Base-by-base conservation (phyloP, 2,113 vertebrate genomes). In the Oreochromis aureus region DNA sequence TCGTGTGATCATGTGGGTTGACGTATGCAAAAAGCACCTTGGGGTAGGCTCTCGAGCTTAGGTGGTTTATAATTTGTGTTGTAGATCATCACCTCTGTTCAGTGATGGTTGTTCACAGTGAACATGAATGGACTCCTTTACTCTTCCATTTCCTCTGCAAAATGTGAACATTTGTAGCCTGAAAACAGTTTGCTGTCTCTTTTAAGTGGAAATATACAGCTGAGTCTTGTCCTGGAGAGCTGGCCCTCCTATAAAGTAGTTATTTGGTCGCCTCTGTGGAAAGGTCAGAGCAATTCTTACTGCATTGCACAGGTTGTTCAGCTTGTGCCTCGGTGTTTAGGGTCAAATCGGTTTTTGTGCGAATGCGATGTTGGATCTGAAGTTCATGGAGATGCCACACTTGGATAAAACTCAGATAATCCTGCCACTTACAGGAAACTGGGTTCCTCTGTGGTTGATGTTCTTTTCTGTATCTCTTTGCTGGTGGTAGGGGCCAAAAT, bases 391-490 rank as follows among this genome's bases (percentile, higher is more conserved):
- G 22, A 73, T 46, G 66, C 22, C 13, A 46, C 13, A 4, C 39
- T 46, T 73, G 39, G n/a, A 27, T 41, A 69, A 69, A 41, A 24
- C 66, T 71, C 66, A 24, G 66, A 16, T 7, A 24, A 2, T 24
- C 12, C 36, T 10, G 36, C 36, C n/a, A 71, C 66, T 22, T 69
- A 39, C 19, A 22, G 34, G 34, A 69, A 1, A 2, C 63, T 15
- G 19, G 19, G 36, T 71, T 71, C 66, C 0, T 24, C 66, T 24
- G 5, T 24, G 66, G 39, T 16, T 71, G n/a, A 71, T 16, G 36
- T 44, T 44, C 0, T 2, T 71, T 71, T 44, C 0, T 44, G 39
- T 10, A 0, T 1, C 39, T 44, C n/a, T 71, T 69, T 44, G 5
- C 7, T 71, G 36, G 2, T 44, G 39, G 39, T 16, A 71, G 0